Conservation (phyloP, 2,888 invertebrate species). For the Latrodectus hesperus region DNA sequence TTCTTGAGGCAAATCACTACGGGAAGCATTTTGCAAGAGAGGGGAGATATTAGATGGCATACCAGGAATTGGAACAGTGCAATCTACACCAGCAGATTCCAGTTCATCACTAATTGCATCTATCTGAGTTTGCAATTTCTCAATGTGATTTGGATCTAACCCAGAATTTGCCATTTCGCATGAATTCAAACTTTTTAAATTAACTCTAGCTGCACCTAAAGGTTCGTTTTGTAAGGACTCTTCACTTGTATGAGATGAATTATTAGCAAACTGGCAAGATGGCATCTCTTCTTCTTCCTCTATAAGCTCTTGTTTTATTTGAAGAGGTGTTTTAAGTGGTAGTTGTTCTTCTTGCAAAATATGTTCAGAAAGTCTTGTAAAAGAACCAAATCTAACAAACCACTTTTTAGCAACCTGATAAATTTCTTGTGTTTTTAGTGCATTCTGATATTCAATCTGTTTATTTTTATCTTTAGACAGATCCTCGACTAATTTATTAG, state of each 20-base stretch:
- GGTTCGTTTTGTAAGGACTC: neutral
- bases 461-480: neutral
- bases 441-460: neutral
- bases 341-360: neutral
- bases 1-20: conserved; percentile 37
- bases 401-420: conserved; percentile 3
- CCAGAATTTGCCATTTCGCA: neutral
- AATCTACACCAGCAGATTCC: neutral
- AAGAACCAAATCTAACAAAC: conserved; percentile 20
- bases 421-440: neutral
- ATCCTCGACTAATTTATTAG: neutral
- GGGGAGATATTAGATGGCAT: neutral
- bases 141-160: conserved; percentile 11
- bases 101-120: conserved; percentile 19
- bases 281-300: conserved; percentile 16
- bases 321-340: conserved; percentile 11
- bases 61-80: conserved; percentile 3
- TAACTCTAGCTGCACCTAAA: neutral
- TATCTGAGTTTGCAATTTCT: conserved; percentile 37
- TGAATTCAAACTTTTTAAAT: neutral
- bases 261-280: conserved; percentile 28
- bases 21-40: neutral
- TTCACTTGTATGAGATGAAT: neutral
- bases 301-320: conserved; percentile 53
- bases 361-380: conserved; percentile 30